phyloP scores from a whole-genome alignment of 2,113 vertebrate genomes.

The Procavia capensis region DNA sequence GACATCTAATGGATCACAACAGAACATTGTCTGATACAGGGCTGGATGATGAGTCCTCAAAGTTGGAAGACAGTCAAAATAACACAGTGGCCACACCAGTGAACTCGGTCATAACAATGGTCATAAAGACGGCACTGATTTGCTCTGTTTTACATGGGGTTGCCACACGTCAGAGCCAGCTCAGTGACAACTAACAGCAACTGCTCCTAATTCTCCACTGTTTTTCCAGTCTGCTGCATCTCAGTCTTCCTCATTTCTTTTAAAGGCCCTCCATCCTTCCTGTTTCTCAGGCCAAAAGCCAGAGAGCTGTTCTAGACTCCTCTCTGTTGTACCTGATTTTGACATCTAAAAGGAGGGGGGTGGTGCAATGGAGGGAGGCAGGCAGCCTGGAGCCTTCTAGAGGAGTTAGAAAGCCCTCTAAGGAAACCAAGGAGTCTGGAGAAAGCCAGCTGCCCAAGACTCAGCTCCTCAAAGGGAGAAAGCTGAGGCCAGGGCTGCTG shows the following conservation, averaged over 20 bases:
- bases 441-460: not conserved
- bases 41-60: too few relatives aligned
- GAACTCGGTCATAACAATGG: not conserved
- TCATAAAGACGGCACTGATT: too few relatives aligned
- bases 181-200: not conserved
- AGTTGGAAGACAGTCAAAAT: too few relatives aligned
- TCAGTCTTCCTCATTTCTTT: not conserved
- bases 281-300: not conserved
- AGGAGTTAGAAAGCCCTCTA: not conserved
- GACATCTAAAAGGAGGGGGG: not conserved
- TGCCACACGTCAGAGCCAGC: not conserved
- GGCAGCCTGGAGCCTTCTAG: not conserved
- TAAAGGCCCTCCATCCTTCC: not conserved
- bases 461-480: not conserved
- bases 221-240: not conserved
- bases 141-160: too few relatives aligned
- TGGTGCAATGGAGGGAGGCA: not conserved
- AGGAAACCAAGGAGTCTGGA: not conserved
- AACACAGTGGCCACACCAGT: not conserved
- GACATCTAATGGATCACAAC: not conserved
- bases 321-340: not conserved
- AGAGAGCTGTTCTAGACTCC: not conserved
- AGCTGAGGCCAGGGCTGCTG: not conserved
- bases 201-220: not conserved
- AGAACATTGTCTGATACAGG: too few relatives aligned